phyloP scores from a whole-genome alignment of 2,888 invertebrate species.

The Apodemia zela region DNA sequence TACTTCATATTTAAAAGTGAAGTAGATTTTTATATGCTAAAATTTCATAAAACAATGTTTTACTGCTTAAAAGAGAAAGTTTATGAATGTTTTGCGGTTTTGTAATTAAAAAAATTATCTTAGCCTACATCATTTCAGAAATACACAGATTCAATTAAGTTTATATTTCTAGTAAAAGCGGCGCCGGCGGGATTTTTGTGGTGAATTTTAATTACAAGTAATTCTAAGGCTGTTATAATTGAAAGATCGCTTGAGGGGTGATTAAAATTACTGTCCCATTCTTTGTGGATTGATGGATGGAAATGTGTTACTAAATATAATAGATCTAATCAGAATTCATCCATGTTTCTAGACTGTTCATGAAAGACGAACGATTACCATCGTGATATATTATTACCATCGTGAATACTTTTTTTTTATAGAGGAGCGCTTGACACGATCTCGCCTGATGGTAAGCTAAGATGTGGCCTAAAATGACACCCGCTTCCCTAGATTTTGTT shows the following conservation, averaged over 20 bases:
- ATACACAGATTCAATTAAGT: constrained; percentile 2
- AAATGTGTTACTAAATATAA: background rate
- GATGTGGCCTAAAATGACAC: too few species aligned
- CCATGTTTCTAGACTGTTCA: too few species aligned
- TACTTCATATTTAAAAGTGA: too few species aligned
- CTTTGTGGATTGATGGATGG: background rate
- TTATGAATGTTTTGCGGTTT: constrained; percentile 2
- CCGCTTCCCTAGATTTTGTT: too few species aligned
- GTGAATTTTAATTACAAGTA: constrained; percentile 5
- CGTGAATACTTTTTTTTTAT: too few species aligned
- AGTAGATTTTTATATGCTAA: too few species aligned
- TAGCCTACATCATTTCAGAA: constrained; percentile 1
- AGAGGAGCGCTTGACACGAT: too few species aligned
- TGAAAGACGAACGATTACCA: too few species aligned
- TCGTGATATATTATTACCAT: too few species aligned
- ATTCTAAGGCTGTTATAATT: background rate
- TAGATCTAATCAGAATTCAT: background rate
- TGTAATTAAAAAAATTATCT: constrained; percentile 5
- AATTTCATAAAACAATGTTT: background rate
- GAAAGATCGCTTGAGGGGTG: background rate
- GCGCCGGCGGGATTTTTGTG: constrained; percentile 1
- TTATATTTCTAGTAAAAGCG: constrained; percentile 5
- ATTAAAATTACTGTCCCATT: background rate
- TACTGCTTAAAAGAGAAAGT: constrained; percentile 2
- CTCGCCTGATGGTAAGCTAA: too few species aligned